phyloP scores from a whole-genome alignment of 2,797 vertebrate genomes.

The Xerus rutilus region DNA sequence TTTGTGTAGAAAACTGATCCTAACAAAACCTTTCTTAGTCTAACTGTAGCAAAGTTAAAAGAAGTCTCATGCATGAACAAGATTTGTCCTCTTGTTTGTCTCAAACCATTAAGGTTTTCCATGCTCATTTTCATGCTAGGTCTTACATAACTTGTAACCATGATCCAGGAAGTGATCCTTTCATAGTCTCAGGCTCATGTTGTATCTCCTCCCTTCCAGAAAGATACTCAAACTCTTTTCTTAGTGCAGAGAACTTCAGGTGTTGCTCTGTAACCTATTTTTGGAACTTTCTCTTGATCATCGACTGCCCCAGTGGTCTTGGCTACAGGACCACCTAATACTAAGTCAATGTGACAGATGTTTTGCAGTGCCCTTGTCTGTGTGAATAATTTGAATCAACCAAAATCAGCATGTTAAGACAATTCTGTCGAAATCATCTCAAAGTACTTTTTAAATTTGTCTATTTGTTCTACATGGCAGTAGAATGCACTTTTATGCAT shows the following conservation, averaged over 20 bases:
- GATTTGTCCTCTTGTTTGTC: neutral
- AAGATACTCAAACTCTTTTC: neutral
- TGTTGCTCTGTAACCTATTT: neutral
- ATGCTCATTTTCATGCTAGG: neutral
- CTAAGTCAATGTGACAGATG: accelerated
- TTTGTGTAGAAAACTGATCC: neutral
- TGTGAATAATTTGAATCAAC: neutral
- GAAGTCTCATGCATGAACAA: neutral
- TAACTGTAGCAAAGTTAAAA: neutral
- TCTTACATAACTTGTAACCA: neutral
- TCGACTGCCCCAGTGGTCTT: neutral
- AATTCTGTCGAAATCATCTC: neutral
- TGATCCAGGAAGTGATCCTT: neutral
- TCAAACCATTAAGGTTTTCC: neutral
- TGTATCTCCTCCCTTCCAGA: neutral
- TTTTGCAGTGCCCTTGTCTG: neutral
- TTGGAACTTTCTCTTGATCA: neutral
- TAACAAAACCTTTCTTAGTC: no score
- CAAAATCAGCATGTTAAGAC: neutral
- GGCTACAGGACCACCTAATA: no score
- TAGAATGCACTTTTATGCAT: no score
- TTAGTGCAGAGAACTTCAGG: neutral
- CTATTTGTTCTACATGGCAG: no score
- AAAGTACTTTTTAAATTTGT: no score
- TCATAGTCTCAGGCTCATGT: neutral